Percentiles rank a stretch among this genome's conserved stretches.
phyloP scores from a whole-genome alignment of 2,888 invertebrate genomes.

The Monopis laevigella region DNA sequence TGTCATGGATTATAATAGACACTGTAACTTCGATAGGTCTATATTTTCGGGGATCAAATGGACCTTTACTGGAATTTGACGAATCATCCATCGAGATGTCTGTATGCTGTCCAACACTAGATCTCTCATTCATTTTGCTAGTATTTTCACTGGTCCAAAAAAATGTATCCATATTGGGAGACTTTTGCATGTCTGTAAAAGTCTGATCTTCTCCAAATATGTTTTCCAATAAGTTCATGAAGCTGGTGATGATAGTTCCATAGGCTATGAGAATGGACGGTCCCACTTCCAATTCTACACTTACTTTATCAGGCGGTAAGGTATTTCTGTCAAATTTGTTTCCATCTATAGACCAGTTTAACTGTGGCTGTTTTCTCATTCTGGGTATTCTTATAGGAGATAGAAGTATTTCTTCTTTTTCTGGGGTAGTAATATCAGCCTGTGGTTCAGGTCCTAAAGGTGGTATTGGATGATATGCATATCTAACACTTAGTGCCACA shows the following conservation, averaged over 20 bases:
- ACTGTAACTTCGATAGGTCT: constrained; percentile 92
- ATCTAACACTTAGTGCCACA: constrained; percentile 89
- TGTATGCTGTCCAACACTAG: constrained; percentile 51
- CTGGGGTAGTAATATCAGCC: constrained; percentile 93
- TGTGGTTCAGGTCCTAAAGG: constrained; percentile 88
- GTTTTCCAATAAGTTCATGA: constrained; percentile 93
- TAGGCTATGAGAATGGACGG: constrained; percentile 92
- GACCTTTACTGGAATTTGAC: constrained; percentile 65
- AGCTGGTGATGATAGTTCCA: constrained; percentile 89
- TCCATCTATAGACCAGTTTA: constrained; percentile 73
- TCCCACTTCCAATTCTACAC: constrained; percentile 93
- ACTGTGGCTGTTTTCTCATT: constrained; percentile 75
- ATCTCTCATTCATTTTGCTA: constrained; percentile 46
- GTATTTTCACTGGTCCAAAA: constrained; percentile 46
- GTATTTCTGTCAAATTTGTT: constrained; percentile 88
- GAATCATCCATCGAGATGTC: constrained; percentile 72
- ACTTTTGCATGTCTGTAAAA: constrained; percentile 90
- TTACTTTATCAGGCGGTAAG: constrained; percentile 88
- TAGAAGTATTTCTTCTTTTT: constrained; percentile 90
- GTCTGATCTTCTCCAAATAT: constrained; percentile 97
- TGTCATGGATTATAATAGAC: constrained; percentile 93
- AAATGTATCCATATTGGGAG: constrained; percentile 51
- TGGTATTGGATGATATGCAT: constrained; percentile 92
- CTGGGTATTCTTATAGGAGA: constrained; percentile 92
- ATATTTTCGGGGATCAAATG: constrained; percentile 88